phyloP scores from a whole-genome alignment of 2,888 invertebrate species.

The Acleris cristana region DNA sequence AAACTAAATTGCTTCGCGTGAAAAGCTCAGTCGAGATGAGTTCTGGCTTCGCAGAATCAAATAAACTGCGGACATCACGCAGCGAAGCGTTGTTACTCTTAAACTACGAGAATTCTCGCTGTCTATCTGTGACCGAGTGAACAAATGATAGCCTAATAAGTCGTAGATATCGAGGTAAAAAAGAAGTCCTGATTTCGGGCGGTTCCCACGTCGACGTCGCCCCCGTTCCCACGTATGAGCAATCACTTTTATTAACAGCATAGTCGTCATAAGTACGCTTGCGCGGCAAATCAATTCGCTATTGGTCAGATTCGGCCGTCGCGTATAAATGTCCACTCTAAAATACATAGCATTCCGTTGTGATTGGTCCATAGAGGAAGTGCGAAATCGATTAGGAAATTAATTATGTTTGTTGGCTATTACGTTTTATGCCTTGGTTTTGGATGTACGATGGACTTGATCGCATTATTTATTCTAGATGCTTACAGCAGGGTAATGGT shows the following conservation, averaged over 20 bases:
- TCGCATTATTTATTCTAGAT: constrained; percentile 12
- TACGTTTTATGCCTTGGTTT: constrained; percentile 22
- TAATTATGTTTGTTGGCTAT: constrained; percentile 42
- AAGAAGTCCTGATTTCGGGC: constrained; percentile 65
- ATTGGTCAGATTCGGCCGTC: constrained; percentile 62
- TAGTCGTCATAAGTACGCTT: constrained; percentile 66
- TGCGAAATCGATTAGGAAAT: constrained; percentile 61
- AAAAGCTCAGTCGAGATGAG: not conserved
- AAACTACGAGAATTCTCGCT: not conserved
- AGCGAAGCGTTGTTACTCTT: not conserved
- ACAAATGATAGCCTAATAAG: constrained; percentile 53
- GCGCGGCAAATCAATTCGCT: constrained; percentile 64
- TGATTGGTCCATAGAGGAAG: constrained; percentile 60
- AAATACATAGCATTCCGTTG: constrained; percentile 63
- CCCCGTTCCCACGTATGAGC: constrained; percentile 74
- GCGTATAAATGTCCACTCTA: constrained; percentile 58
- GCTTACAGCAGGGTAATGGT: constrained; percentile 2
- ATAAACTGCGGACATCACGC: not conserved
- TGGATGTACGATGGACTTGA: constrained; percentile 11
- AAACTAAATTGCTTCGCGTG: constrained; percentile 2
- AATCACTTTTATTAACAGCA: constrained; percentile 59
- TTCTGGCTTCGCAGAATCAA: not conserved
- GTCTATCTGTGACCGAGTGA: constrained; percentile 44
- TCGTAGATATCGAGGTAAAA: constrained; percentile 54
- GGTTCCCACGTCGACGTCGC: constrained; percentile 71